phyloP scores from a whole-genome alignment of 1,140 invertebrate species.

The Campoletis sonorensis region DNA sequence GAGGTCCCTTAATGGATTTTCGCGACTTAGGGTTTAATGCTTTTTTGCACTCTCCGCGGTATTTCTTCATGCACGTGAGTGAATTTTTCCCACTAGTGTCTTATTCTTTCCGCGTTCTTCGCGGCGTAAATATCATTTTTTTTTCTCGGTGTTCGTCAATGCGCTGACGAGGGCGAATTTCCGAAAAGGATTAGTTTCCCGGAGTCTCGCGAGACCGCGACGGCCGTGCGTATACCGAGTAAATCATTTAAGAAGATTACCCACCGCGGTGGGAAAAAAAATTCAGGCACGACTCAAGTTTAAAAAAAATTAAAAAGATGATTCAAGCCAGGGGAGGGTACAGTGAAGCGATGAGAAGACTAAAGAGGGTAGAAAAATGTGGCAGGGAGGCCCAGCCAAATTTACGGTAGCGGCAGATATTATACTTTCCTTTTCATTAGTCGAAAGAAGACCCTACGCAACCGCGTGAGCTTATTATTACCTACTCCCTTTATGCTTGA shows the following conservation, averaged over 20 bases:
- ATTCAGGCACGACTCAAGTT: constrained; percentile 49
- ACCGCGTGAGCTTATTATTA: constrained; percentile 24
- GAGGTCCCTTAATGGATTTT: no score
- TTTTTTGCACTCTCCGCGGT: no score
- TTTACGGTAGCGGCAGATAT: constrained; percentile 41
- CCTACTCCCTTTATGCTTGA: constrained; percentile 37
- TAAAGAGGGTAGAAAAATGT: constrained; percentile 6
- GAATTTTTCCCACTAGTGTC: no score
- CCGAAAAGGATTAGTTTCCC: constrained; percentile 15
- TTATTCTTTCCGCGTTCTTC: no score
- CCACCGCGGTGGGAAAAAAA: constrained; percentile 57
- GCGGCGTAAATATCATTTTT: no score
- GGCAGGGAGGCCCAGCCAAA: constrained; percentile 9
- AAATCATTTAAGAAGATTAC: constrained; percentile 66
- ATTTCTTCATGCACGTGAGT: no score
- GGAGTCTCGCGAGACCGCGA: neutral
- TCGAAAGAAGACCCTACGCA: constrained; percentile 12
- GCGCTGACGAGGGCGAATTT: constrained; percentile 14
- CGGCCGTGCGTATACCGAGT: constrained; percentile 40
- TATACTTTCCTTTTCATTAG: constrained; percentile 49
- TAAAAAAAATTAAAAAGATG: constrained; percentile 14
- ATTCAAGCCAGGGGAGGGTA: neutral
- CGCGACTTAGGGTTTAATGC: no score
- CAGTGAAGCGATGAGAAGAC: neutral
- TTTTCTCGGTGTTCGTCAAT: no score